Percentiles rank a stretch among this genome's conserved stretches.
These are phyloP conservation scores for Nymphalis c-album DNA, from an alignment of 2,888 invertebrate species.

Conservation along the genomic window DNA sequence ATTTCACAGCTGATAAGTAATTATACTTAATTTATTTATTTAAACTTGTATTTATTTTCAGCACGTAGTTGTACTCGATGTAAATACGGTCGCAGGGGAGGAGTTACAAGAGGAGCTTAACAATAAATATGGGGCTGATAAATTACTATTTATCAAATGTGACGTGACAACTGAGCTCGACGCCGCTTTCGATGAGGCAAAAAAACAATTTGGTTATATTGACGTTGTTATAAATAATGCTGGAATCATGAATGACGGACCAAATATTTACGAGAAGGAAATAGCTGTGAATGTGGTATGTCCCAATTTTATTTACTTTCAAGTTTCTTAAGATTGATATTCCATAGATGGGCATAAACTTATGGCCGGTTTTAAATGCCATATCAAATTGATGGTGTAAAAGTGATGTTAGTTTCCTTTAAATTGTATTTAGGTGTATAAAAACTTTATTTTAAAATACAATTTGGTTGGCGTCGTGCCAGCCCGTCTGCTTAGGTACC, in stretches of 20 bases:
- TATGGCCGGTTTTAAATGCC: too few species aligned
- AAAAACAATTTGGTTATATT: constrained; percentile 54
- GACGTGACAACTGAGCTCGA: constrained; percentile 50
- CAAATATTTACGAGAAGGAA: constrained; percentile 54
- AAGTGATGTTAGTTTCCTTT: too few species aligned
- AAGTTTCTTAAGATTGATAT: too few species aligned
- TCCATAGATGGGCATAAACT: too few species aligned
- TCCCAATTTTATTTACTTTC: constrained; percentile 21
- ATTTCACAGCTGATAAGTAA: too few species aligned
- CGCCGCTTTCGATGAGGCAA: constrained; percentile 41
- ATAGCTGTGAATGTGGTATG: constrained; percentile 68
- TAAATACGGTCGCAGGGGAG: constrained; percentile 46
- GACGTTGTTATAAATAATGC: constrained; percentile 68
- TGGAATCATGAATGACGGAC: constrained; percentile 65
- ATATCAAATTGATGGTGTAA: too few species aligned
- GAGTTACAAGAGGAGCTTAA: constrained; percentile 50
- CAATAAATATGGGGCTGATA: constrained; percentile 46
- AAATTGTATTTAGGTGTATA: too few species aligned
- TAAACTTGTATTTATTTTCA: constrained; percentile 40
- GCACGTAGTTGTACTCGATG: constrained; percentile 57
- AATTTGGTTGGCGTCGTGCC: too few species aligned
- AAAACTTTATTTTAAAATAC: too few species aligned
- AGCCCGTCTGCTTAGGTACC: too few species aligned
- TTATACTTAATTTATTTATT: too few species aligned
- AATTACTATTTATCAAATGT: constrained; percentile 51